Conservation (phyloP, 2,888 invertebrate genomes). For the Sarcophaga carnaria region DNA sequence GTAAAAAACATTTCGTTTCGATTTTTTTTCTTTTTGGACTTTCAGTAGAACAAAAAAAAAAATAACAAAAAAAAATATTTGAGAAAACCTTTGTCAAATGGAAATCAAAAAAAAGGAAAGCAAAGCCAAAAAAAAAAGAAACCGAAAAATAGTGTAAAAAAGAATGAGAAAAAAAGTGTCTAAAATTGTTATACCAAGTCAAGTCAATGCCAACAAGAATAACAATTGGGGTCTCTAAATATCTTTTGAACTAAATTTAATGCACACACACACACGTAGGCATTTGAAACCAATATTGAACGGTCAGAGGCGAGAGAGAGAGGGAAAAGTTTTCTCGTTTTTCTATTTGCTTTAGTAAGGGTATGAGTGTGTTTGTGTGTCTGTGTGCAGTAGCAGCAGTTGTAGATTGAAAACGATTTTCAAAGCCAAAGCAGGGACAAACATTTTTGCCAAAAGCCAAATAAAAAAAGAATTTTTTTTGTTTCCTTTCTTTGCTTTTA, state of each 20-base stretch:
- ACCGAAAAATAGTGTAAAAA: background rate
- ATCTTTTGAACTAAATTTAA: constrained; percentile 37
- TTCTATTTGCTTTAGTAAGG: background rate
- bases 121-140: background rate
- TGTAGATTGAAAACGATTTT: constrained; percentile 29
- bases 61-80: background rate
- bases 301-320: background rate
- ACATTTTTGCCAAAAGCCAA: constrained; percentile 39
- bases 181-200: constrained; percentile 37
- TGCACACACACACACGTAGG: background rate
- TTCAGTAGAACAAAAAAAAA: background rate
- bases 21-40: background rate
- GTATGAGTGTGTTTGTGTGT: background rate
- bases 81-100: constrained; percentile 59
- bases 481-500: background rate
- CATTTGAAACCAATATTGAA: background rate
- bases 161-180: constrained; percentile 28
- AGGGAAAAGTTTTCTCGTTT: no score
- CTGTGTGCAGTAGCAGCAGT: background rate
- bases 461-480: background rate
- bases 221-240: constrained; percentile 44
- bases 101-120: background rate
- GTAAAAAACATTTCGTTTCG: background rate
- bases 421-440: constrained; percentile 32
- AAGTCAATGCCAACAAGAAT: constrained; percentile 56